phyloP scores from a whole-genome alignment of 2,113 vertebrate genomes.

The Geothlypis trichas region DNA sequence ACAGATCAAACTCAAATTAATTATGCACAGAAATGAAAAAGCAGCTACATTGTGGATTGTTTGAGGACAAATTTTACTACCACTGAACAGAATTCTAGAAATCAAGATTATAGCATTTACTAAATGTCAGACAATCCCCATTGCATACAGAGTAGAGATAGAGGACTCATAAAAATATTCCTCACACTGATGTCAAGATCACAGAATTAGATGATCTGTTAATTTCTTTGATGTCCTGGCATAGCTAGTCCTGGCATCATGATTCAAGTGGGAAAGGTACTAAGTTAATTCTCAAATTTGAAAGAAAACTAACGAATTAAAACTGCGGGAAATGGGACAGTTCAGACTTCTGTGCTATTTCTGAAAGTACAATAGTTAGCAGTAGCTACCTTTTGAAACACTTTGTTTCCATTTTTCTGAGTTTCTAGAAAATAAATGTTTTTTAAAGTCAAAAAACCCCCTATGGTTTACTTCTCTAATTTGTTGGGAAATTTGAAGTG shows the following conservation, averaged over 20 bases:
- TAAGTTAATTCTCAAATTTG: neutral
- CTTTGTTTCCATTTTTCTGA: neutral
- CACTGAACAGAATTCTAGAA: neutral
- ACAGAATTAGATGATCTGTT: neutral
- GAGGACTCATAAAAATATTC: neutral
- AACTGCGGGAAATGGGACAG: neutral
- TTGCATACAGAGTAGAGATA: neutral
- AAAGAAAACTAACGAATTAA: neutral
- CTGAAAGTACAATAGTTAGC: neutral
- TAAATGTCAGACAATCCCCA: neutral
- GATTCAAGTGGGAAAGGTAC: neutral
- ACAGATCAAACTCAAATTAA: neutral
- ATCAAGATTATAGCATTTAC: neutral
- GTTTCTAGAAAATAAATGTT: neutral
- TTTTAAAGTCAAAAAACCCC: neutral
- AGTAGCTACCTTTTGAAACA: neutral
- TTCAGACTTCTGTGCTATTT: neutral
- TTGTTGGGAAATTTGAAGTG: neutral
- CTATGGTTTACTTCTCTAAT: neutral
- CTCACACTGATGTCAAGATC: neutral
- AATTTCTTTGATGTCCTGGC: neutral
- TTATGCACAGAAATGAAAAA: neutral
- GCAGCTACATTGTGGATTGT: neutral
- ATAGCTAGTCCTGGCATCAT: conserved; percentile 10
- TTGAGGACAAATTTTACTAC: neutral